These are phyloP conservation scores for Leptinotarsa undecemlineata DNA, from an alignment of 1,140 invertebrate genomes.

Conservation along the genomic window DNA sequence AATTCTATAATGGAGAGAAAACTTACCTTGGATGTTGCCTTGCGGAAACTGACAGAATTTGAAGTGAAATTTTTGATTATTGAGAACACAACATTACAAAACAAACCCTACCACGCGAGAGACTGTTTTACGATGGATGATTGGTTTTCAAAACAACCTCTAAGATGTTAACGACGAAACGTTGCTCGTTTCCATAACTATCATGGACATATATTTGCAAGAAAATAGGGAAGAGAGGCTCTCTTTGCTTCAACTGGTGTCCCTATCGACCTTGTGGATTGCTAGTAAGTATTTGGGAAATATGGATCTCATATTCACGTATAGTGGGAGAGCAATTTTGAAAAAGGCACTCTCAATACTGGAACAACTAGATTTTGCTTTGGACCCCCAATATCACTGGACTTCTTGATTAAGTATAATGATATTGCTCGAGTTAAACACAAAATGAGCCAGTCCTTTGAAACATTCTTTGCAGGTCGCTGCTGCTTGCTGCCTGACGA, in stretches of 20 bases:
- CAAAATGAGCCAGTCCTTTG: no score
- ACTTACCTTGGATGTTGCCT: no score
- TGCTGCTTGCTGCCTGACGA: no score
- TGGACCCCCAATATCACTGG: no score
- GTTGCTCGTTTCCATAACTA: slow-evolving; percentile 83
- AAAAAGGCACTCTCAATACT: slow-evolving; percentile 83
- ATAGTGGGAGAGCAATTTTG: slow-evolving; percentile 61
- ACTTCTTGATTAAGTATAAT: no score
- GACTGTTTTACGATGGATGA: slow-evolving; percentile 90
- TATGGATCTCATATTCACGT: slow-evolving; percentile 92
- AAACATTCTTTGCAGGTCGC: no score
- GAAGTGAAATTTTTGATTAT: slow-evolving; percentile 69
- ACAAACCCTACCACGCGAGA: slow-evolving; percentile 82
- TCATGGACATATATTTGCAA: slow-evolving; percentile 91
- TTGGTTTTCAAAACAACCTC: slow-evolving; percentile 90
- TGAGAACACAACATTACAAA: slow-evolving; percentile 63
- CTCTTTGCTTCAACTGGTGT: slow-evolving; percentile 85
- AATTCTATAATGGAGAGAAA: slow-evolving; percentile 66
- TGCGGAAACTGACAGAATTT: slow-evolving; percentile 47
- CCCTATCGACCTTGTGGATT: slow-evolving; percentile 87
- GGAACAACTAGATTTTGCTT: no score
- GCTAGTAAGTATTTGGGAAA: slow-evolving; percentile 97
- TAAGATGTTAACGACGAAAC: slow-evolving; percentile 76
- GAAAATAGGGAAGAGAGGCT: slow-evolving; percentile 57
- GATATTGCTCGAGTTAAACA: no score